Percentiles rank a stretch among this genome's conserved stretches.
These are phyloP conservation scores for Sarotherodon lohbergeri DNA, from an alignment of 2,113 vertebrate species.

Conservation along the genomic window DNA sequence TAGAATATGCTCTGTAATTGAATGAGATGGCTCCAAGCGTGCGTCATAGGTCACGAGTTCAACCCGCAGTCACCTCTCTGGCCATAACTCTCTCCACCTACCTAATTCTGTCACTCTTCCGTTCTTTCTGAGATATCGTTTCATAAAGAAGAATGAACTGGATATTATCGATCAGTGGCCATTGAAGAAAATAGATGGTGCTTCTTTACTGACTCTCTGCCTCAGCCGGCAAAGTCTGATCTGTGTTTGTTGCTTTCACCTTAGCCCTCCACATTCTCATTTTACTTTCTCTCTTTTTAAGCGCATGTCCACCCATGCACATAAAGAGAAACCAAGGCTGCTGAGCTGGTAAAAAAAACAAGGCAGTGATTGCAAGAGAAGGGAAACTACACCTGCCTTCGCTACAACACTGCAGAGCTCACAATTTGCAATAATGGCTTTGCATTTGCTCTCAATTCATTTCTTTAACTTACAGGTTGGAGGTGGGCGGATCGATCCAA, in stretches of 20 bases:
- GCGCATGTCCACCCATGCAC: slow-evolving; percentile 25
- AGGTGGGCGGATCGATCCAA: background rate
- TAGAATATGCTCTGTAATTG: slow-evolving; percentile 27
- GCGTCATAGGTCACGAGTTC: slow-evolving; percentile 37
- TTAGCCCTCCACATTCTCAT: background rate
- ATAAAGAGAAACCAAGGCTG: slow-evolving; percentile 5
- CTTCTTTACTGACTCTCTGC: background rate
- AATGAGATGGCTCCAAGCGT: slow-evolving; percentile 20
- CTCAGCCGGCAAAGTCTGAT: slow-evolving; percentile 18
- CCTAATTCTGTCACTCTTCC: background rate
- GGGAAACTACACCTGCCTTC: slow-evolving; percentile 28
- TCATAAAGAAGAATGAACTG: slow-evolving; percentile 27
- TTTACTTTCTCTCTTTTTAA: slow-evolving; percentile 20
- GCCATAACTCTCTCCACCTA: slow-evolving; percentile 12
- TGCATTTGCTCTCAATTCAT: slow-evolving; percentile 36
- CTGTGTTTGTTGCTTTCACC: slow-evolving; percentile 23
- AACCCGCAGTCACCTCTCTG: slow-evolving; percentile 2
- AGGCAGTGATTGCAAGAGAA: background rate
- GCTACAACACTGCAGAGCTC: slow-evolving; percentile 26
- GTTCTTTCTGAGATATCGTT: slow-evolving; percentile 23
- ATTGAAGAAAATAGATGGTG: slow-evolving; percentile 46
- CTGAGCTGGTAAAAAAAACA: slow-evolving; percentile 7
- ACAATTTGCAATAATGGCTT: slow-evolving; percentile 33
- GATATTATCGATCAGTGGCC: slow-evolving; percentile 37
- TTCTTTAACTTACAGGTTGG: slow-evolving; percentile 33